Evolutionary conservation across 2,797 vertebrate genomes (phyloP), one percentile per base, ranked within the genome.

Genomic region (Arnoldichthys spilopterus): DNA sequence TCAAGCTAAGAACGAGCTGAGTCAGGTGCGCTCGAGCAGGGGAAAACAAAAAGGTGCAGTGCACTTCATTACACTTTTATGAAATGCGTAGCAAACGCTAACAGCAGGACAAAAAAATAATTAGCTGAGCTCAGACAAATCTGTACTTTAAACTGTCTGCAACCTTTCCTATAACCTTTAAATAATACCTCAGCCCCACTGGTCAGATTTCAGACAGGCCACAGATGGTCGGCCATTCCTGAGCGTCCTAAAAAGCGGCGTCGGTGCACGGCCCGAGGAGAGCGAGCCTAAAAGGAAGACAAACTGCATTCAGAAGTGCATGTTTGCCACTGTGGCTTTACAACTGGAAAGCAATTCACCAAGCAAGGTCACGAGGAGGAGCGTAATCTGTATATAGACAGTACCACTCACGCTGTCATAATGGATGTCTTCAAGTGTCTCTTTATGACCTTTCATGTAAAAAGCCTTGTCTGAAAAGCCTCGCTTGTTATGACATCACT

Each of bases 391-490:
- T 12, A 70, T 22, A 26, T 11, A 37, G 34, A 43, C 63, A 66
- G 6, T 43, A 64, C 37, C 62, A 24, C 7, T 37, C 34, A 0
- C 2, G 12, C 63, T 66, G 37, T 30, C 63, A 16, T 45, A 66
- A 45, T 26, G 37, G 3, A 34, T 54, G 49, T 71, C 68, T 37
- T 53, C 47, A 56, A 47, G 20, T 15, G 32, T 37, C 47, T 45
- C 49, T 53, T 32, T 51, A 59, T 67, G 77, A 66, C 63, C 68
- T 56, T 71, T 71, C 51, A 22, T 54, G 30, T 54, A 30, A 71
- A 71, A 37, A 71, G 11, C 28, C 51, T 71, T 13, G 4, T 24
- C 11, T 34, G 68, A 71, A 71, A 49, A 32, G 28, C 20, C 30
- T 37, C 11, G 51, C 30, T 56, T 71, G 30, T 22, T 74, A 68